phyloP scores from a whole-genome alignment of 37 sponge, comb jelly and placozoan species.

The Mnemiopsis leidyi region DNA sequence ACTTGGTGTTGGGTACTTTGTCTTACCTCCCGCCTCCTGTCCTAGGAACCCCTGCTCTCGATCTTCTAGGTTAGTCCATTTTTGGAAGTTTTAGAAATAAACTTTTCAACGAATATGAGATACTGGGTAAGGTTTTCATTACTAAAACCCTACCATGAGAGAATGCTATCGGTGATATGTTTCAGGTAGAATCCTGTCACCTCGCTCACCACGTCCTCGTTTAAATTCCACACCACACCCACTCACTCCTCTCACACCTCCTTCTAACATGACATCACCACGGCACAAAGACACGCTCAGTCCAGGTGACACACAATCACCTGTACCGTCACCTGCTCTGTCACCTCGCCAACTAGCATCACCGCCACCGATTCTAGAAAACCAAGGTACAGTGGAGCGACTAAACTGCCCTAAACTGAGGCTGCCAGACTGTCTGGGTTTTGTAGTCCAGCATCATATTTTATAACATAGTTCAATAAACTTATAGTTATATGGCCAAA shows the following conservation, averaged over 20 bases:
- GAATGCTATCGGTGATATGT: too few relatives aligned
- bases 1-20: background rate
- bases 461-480: too few relatives aligned
- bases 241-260: background rate
- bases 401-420: too few relatives aligned
- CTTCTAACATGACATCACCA: background rate
- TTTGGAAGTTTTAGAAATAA: too few relatives aligned
- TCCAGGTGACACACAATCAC: background rate
- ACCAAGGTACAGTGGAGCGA: too few relatives aligned
- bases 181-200: background rate
- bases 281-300: background rate
- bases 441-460: too few relatives aligned
- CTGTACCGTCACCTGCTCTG: background rate
- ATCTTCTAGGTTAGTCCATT: slow-evolving; percentile 13
- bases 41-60: slow-evolving; percentile 1
- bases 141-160: too few relatives aligned
- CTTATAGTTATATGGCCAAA: too few relatives aligned
- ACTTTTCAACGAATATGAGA: too few relatives aligned
- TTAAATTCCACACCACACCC: background rate
- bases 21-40: slow-evolving; percentile 48
- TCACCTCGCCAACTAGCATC: background rate
- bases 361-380: too few relatives aligned
- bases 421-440: too few relatives aligned
- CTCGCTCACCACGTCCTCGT: background rate
- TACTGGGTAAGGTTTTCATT: too few relatives aligned